Percentiles rank a stretch among this genome's conserved stretches.
Conservation (phyloP, 2,797 vertebrate genomes). For the Antennarius maculatus region DNA sequence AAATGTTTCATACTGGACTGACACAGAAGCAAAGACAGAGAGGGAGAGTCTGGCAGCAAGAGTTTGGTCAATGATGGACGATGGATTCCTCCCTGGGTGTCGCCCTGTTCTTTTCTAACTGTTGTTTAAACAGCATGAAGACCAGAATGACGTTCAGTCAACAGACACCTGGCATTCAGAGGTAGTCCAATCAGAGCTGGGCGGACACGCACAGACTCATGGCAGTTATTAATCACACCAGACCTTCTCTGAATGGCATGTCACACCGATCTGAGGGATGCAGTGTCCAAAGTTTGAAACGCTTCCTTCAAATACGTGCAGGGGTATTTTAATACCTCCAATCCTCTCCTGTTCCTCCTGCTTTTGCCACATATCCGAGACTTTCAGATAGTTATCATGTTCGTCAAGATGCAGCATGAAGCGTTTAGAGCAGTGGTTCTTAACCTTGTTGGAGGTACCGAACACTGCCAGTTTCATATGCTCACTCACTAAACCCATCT, state of each 20-base stretch:
- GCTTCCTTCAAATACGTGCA: slow-evolving; percentile 37
- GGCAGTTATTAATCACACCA: slow-evolving; percentile 77
- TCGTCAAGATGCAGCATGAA: neutral
- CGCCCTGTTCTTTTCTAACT: slow-evolving; percentile 81
- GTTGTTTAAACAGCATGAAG: slow-evolving; percentile 84
- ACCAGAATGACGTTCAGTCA: slow-evolving; percentile 83
- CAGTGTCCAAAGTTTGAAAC: slow-evolving; percentile 25
- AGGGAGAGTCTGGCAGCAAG: slow-evolving; percentile 21
- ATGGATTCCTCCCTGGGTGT: slow-evolving; percentile 68
- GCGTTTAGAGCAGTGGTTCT: too few relatives aligned
- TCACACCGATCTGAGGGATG: slow-evolving; percentile 55
- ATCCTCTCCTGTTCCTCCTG: neutral
- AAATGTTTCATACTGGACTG: neutral
- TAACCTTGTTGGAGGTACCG: too few relatives aligned
- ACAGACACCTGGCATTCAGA: slow-evolving; percentile 79
- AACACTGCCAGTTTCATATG: too few relatives aligned
- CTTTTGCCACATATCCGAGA: neutral
- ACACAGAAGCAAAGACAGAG: slow-evolving; percentile 5
- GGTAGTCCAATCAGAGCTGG: slow-evolving; percentile 75
- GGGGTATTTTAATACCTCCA: neutral
- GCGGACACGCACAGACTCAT: slow-evolving; percentile 73
- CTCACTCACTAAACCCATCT: too few relatives aligned
- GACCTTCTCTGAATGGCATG: slow-evolving; percentile 42
- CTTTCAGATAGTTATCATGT: too few relatives aligned
- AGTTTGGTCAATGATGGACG: slow-evolving; percentile 49